A percentile compares a stretch with the other conserved stretches of the same genome.
phyloP scores from a whole-genome alignment of 2,888 invertebrate genomes.

The Platyscelio sp. region DNA sequence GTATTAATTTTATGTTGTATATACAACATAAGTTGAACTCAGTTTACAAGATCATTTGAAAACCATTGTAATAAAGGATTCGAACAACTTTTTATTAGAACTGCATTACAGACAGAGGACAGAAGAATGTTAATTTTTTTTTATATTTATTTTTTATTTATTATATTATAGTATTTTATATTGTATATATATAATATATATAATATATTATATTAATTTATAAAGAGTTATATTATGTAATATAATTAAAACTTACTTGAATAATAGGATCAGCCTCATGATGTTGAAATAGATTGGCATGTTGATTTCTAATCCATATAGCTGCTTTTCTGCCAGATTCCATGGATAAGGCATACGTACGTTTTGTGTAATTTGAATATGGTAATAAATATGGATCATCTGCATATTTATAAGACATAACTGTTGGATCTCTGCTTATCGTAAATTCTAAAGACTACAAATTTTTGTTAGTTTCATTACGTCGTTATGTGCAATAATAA shows the following conservation, averaged over 20 bases:
- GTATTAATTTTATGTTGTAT: no score
- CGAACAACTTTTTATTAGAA: no score
- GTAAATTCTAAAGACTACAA: conserved; percentile 91
- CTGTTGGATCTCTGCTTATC: conserved; percentile 92
- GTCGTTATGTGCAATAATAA: no score
- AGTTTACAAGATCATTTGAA: no score
- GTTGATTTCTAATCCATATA: conserved; percentile 92
- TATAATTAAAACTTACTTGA: conserved; percentile 83
- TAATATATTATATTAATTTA: not conserved
- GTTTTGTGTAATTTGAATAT: conserved; percentile 89
- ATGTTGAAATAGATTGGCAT: conserved; percentile 90
- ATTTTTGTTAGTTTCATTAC: no score
- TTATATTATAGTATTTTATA: no score
- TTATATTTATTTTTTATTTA: no score
- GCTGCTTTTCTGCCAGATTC: conserved; percentile 96
- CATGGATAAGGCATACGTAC: conserved; percentile 92
- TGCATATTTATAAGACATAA: conserved; percentile 95
- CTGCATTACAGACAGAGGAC: no score
- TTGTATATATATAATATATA: no score
- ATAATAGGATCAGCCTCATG: conserved; percentile 89
- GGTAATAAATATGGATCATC: conserved; percentile 96
- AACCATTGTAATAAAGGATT: no score
- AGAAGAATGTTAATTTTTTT: no score
- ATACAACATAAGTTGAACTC: no score
- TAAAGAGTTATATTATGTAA: not conserved